Conservation (phyloP, 2,113 vertebrate species). For the Cromileptes altivelis region DNA sequence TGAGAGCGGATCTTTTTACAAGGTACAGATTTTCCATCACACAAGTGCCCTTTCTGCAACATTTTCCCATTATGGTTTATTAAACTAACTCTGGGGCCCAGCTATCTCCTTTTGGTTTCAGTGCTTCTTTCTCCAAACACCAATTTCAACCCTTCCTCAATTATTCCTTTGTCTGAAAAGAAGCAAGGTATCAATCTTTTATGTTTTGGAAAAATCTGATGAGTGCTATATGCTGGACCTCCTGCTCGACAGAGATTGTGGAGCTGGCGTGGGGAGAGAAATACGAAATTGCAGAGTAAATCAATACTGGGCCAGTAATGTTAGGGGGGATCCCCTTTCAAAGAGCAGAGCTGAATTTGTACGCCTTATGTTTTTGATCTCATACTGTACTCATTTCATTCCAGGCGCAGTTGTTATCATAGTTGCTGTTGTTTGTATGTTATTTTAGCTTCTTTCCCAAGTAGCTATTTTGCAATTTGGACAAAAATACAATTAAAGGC, state of each 20-base stretch:
- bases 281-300: constrained; percentile 92
- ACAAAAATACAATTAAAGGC: constrained; percentile 97
- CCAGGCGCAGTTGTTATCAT: constrained; percentile 96
- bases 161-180: constrained; percentile 81
- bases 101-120: constrained; percentile 76
- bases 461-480: constrained; percentile 99
- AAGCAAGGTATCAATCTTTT: constrained; percentile 86
- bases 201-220: constrained; percentile 85
- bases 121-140: constrained; percentile 79
- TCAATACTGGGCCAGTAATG: constrained; percentile 88
- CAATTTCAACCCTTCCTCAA: constrained; percentile 80
- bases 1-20: constrained; percentile 50
- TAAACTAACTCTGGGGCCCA: constrained; percentile 78
- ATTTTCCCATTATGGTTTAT: constrained; percentile 82
- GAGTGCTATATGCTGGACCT: constrained; percentile 83
- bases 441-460: constrained; percentile 98
- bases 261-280: constrained; percentile 85
- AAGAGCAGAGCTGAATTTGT: constrained; percentile 90
- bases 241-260: constrained; percentile 85
- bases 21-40: constrained; percentile 72
- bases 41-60: constrained; percentile 51
- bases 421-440: constrained; percentile 99
- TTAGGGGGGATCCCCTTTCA: constrained; percentile 90
- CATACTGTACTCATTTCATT: constrained; percentile 91
- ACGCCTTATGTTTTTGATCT: constrained; percentile 91